Conservation (phyloP, 2,113 vertebrate genomes). For the Tamias sibiricus region DNA sequence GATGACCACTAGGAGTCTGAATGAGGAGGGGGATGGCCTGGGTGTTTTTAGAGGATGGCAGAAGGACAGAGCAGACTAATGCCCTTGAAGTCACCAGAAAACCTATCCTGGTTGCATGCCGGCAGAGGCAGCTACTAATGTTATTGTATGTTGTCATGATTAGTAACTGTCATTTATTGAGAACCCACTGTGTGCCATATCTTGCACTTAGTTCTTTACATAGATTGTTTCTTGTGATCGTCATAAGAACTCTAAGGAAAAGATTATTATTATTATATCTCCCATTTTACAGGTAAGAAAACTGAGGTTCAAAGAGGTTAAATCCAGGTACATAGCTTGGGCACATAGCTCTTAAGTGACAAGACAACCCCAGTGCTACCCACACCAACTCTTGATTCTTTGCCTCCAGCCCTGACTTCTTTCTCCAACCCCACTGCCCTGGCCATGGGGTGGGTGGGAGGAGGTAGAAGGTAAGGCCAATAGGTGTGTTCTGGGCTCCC, state of each 20-base stretch:
- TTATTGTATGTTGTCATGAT: not conserved
- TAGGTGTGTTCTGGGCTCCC: rapidly evolving
- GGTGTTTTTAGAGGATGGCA: not conserved
- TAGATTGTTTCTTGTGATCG: not conserved
- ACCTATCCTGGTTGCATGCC: not conserved
- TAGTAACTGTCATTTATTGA: not conserved
- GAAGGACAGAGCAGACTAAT: not conserved
- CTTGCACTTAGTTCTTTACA: not conserved
- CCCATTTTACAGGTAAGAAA: constrained; percentile 1
- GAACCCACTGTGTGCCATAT: not conserved
- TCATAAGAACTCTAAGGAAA: not conserved
- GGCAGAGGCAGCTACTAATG: not conserved
- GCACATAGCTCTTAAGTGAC: not conserved
- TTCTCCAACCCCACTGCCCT: not conserved
- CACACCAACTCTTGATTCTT: not conserved
- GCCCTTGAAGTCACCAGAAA: not conserved
- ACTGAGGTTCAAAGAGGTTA: not conserved
- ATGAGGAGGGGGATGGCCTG: not conserved
- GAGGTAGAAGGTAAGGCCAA: not conserved
- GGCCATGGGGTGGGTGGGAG: not conserved
- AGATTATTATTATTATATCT: not conserved
- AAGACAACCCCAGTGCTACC: not conserved
- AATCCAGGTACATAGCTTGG: not conserved
- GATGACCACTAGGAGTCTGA: not conserved
- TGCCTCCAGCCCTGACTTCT: not conserved